Conservation (phyloP, 2,113 vertebrate species). For the Turnix velox region DNA sequence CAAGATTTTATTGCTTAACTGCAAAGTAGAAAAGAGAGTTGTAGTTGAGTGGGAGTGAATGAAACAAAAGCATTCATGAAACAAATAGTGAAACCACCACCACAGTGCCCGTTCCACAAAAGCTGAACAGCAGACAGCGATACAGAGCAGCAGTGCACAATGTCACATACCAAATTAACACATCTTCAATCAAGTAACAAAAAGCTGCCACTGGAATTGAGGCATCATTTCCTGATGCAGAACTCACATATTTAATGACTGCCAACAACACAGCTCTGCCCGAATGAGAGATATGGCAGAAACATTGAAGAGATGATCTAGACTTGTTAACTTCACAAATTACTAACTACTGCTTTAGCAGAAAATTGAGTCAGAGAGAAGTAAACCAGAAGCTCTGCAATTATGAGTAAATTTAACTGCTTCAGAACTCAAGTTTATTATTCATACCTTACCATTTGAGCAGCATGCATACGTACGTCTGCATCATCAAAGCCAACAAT, state of each 20-base stretch:
- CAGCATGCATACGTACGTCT: accelerated
- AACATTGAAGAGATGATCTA: background rate
- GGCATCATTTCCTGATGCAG: background rate
- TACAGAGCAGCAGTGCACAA: background rate
- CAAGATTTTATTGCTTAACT: background rate
- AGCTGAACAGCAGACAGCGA: background rate
- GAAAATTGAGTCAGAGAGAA: background rate
- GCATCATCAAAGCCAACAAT: background rate
- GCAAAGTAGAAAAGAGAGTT: background rate
- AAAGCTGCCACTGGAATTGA: background rate
- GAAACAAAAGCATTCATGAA: background rate
- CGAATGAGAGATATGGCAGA: accelerated
- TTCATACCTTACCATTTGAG: background rate
- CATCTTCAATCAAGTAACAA: background rate
- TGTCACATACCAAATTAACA: background rate
- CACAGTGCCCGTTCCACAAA: background rate
- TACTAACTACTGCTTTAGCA: background rate
- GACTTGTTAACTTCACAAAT: background rate
- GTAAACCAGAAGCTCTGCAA: background rate
- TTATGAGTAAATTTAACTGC: background rate
- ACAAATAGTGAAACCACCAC: background rate
- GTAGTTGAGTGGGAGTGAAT: background rate
- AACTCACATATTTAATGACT: background rate
- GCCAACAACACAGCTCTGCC: background rate
- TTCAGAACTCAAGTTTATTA: background rate